phyloP scores from a whole-genome alignment of 2,113 vertebrate species.

The Corapipo altera region DNA sequence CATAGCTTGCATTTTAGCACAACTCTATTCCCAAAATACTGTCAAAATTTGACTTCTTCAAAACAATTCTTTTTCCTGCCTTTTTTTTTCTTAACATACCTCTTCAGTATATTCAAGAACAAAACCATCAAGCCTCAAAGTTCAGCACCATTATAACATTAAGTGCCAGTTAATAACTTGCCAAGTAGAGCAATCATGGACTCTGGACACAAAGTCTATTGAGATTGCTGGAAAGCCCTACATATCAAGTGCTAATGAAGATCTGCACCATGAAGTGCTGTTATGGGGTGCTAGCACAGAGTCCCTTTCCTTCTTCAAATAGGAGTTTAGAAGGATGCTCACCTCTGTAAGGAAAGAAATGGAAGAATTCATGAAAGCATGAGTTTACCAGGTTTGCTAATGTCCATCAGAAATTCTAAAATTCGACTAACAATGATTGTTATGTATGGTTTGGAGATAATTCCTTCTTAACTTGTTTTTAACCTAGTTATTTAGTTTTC shows the following conservation, averaged over 20 bases:
- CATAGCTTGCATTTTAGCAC: background rate
- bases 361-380: background rate
- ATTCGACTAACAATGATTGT: background rate
- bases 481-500: background rate
- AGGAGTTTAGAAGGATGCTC: background rate
- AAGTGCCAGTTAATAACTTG: slow-evolving; percentile 11
- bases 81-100: background rate
- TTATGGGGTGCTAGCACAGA: background rate
- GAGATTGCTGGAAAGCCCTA: background rate
- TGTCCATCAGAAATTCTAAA: background rate
- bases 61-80: background rate
- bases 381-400: background rate
- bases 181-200: background rate
- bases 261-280: background rate
- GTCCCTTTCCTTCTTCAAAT: background rate
- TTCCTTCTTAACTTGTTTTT: background rate
- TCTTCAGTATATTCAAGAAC: background rate
- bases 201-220: background rate
- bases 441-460: background rate
- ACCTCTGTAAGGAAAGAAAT: background rate
- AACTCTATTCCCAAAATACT: background rate
- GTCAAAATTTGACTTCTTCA: background rate
- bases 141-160: background rate
- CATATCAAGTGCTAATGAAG: background rate
- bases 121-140: background rate